Evolutionary conservation across 2,888 invertebrate species (phyloP).

Genomic region (Tenthredo distinguenda): DNA sequence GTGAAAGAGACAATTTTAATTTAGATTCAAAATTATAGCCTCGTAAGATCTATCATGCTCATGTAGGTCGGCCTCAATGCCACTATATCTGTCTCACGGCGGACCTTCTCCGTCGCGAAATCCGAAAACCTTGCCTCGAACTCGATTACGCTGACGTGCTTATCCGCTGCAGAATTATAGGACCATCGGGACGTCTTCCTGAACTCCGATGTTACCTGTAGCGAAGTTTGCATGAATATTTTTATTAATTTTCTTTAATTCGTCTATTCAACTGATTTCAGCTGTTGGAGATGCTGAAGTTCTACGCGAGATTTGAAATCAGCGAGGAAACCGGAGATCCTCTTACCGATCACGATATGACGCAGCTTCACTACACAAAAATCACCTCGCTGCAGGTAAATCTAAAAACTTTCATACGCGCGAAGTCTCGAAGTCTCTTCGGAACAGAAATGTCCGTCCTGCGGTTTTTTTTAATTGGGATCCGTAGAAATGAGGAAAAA

Average conservation of each 20-base stretch:
- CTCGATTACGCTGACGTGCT: neutral
- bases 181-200: no score
- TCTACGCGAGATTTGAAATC: conserved; percentile 98
- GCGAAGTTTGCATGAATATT: neutral
- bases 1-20: neutral
- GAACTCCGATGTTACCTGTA: neutral
- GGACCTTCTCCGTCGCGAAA: neutral
- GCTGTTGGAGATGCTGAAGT: conserved; percentile 96
- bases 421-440: neutral
- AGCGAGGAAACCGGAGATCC: conserved; percentile 98
- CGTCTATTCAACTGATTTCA: conserved; percentile 78
- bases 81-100: neutral
- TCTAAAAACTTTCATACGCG: neutral
- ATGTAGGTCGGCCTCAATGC: conserved; percentile 1
- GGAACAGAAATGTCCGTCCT: neutral
- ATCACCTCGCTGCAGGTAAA: conserved; percentile 93
- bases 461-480: no score
- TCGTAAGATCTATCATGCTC: neutral
- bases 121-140: neutral
- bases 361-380: conserved; percentile 94
- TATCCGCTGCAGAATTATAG: neutral
- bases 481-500: no score
- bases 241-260: no score
- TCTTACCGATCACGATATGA: conserved; percentile 95
- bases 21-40: neutral